Evolutionary conservation across 2,113 vertebrate species (phyloP).

Genomic region (Vulpes lagopus): DNA sequence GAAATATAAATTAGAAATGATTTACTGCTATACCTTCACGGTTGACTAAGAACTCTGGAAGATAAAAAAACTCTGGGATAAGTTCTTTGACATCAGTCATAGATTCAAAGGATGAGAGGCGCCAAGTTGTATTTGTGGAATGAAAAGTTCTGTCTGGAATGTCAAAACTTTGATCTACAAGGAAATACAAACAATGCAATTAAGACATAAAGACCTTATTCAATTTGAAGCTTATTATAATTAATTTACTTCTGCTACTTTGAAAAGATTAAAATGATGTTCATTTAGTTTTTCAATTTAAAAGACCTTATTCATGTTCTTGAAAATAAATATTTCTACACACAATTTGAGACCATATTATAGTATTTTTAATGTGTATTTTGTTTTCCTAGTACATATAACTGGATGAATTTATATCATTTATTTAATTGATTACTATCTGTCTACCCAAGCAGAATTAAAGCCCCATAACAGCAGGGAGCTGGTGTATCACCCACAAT

Average conservation of each 20-base stretch:
- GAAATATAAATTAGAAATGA: neutral
- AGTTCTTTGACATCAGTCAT: slow-evolving; percentile 99
- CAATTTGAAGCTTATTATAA: neutral
- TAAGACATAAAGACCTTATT: slow-evolving; percentile 32
- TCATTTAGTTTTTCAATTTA: slow-evolving; percentile 44
- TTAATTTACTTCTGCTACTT: slow-evolving; percentile 1
- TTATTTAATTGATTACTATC: slow-evolving; percentile 13
- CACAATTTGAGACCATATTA: neutral
- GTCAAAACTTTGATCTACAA: slow-evolving; percentile 99
- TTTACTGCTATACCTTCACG: slow-evolving; percentile 92
- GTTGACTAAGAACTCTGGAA: slow-evolving; percentile 98
- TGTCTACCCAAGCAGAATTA: neutral
- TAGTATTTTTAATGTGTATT: slow-evolving; percentile 24
- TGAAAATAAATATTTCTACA: slow-evolving; percentile 57
- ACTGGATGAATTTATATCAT: neutral
- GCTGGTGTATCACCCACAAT: neutral
- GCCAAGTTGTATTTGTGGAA: slow-evolving; percentile 99
- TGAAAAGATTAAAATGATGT: slow-evolving; percentile 14
- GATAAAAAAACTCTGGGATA: slow-evolving; percentile 98
- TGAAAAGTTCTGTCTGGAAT: slow-evolving; percentile 99
- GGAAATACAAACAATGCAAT: slow-evolving; percentile 82
- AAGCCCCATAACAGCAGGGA: neutral
- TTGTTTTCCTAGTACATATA: neutral
- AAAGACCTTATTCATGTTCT: slow-evolving; percentile 10
- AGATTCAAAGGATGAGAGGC: slow-evolving; percentile 97